These are phyloP conservation scores for Patiria miniata DNA, from an alignment of 35 echinoderm and acorn worm species.

Conservation along the genomic window DNA sequence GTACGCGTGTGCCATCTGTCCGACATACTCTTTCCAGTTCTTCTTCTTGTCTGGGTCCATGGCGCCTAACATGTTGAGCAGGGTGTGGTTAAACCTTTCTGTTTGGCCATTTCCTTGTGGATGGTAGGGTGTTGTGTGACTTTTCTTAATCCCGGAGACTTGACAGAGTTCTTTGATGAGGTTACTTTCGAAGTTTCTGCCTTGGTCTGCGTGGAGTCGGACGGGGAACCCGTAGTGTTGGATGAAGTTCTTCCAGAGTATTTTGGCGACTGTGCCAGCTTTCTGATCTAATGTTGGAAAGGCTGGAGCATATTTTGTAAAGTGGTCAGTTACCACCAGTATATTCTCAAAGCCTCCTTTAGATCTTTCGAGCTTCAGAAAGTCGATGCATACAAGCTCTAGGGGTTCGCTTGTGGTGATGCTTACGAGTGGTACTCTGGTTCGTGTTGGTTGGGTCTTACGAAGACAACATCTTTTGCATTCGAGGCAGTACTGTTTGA, in stretches of 20 bases:
- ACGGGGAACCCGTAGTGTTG: too few relatives aligned
- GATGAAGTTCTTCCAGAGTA: constrained; percentile 17
- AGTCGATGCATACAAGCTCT: too few relatives aligned
- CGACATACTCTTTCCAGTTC: constrained; percentile 44
- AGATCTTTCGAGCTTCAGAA: too few relatives aligned
- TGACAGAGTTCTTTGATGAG: constrained; percentile 9
- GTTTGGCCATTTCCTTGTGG: too few relatives aligned
- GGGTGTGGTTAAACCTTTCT: too few relatives aligned
- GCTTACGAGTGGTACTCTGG: background rate
- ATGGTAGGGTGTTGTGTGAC: too few relatives aligned
- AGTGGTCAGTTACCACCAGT: too few relatives aligned
- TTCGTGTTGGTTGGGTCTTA: background rate
- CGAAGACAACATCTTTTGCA: constrained; percentile 1
- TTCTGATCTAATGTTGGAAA: constrained; percentile 57
- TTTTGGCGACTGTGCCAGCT: constrained; percentile 42
- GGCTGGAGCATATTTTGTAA: background rate
- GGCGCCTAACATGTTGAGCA: constrained; percentile 64
- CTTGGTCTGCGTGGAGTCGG: too few relatives aligned
- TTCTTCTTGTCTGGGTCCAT: constrained; percentile 29
- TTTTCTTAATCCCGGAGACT: constrained; percentile 33
- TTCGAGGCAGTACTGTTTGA: background rate
- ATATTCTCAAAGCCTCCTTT: too few relatives aligned
- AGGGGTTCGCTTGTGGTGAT: too few relatives aligned
- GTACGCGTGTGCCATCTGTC: constrained; percentile 28
- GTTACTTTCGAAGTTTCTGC: constrained; percentile 31